Conservation (phyloP, 2,113 vertebrate genomes). For the Ceyx melanurus region DNA sequence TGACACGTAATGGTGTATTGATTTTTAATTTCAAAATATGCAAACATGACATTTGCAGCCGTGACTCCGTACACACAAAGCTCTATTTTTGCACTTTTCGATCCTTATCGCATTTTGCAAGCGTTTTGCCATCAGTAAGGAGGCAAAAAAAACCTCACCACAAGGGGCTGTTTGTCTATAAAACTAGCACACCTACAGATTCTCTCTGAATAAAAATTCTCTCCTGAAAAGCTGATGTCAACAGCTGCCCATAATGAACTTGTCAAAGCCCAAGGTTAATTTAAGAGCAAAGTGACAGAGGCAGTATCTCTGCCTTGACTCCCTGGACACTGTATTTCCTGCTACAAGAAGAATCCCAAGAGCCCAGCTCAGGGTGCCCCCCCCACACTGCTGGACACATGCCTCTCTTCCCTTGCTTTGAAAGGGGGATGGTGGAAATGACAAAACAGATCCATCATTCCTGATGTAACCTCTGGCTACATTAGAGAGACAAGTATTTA, state of each 20-base stretch:
- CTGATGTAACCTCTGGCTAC: neutral
- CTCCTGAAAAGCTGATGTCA: neutral
- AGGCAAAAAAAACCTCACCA: neutral
- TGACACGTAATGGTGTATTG: slow-evolving; percentile 40
- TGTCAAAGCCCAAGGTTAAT: slow-evolving; percentile 12
- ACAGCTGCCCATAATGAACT: neutral
- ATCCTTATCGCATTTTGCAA: neutral
- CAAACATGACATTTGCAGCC: slow-evolving; percentile 69
- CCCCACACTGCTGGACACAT: fast-evolving
- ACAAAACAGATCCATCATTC: neutral
- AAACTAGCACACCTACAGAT: neutral
- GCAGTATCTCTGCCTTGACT: neutral
- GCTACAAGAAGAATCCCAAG: neutral
- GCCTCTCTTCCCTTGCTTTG: neutral
- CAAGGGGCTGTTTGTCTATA: neutral
- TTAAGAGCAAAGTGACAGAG: neutral
- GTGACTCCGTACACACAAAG: neutral
- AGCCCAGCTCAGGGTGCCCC: neutral
- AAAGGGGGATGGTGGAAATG: neutral
- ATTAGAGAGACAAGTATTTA: neutral
- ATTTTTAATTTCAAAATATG: slow-evolving; percentile 68
- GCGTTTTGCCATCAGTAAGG: neutral
- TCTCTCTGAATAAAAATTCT: neutral
- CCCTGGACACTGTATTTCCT: neutral
- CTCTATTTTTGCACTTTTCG: neutral